Percentiles rank a stretch among this genome's conserved stretches.
Conservation (phyloP, 2,797 vertebrate species). For the Sarcophilus harrisii region DNA sequence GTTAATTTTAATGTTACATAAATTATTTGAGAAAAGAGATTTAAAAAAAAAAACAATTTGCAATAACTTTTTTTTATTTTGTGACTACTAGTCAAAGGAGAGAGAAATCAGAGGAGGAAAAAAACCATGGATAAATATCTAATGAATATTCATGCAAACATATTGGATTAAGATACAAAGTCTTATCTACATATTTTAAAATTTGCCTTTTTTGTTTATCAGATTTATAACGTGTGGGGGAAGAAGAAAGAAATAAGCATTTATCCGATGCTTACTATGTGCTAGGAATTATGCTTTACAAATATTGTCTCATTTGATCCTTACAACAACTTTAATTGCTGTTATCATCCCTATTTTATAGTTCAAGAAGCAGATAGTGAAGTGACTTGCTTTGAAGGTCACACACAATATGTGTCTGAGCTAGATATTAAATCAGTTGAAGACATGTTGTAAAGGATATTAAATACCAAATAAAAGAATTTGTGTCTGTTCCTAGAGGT, state of each 20-base stretch:
- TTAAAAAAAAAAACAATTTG: neutral
- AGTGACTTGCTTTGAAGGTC: neutral
- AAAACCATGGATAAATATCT: neutral
- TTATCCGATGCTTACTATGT: neutral
- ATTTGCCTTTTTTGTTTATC: neutral
- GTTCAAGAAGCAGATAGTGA: neutral
- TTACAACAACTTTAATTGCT: neutral
- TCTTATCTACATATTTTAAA: neutral
- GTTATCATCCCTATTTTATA: neutral
- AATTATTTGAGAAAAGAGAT: too few species aligned
- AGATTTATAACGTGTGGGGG: neutral
- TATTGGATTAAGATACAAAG: neutral
- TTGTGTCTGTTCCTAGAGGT: neutral
- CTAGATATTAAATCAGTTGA: too few species aligned
- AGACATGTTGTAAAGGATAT: neutral
- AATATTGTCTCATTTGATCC: neutral
- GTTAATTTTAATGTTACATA: too few species aligned
- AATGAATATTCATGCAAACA: neutral
- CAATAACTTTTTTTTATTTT: neutral
- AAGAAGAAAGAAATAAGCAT: neutral
- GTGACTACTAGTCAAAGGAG: neutral
- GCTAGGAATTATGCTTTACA: neutral
- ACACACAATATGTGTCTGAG: neutral
- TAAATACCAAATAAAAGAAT: neutral
- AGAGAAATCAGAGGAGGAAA: neutral